Conservation (phyloP, 2,888 invertebrate genomes). For the Hyposoter didymator region DNA sequence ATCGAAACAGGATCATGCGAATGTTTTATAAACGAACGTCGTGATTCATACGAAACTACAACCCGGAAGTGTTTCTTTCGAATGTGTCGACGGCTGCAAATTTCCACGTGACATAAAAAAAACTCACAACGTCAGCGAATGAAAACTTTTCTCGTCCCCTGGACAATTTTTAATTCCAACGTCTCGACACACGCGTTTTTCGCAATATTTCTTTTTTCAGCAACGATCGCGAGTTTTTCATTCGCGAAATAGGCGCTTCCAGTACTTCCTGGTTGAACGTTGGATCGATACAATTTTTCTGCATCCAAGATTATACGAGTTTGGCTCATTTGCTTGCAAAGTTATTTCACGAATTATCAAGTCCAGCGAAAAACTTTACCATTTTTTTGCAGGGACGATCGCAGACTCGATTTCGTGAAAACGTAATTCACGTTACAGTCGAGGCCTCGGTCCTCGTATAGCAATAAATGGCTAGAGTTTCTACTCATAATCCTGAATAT, state of each 20-base stretch:
- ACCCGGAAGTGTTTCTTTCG: not conserved
- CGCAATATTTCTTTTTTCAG: conserved; percentile 36
- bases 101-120: conserved; percentile 22
- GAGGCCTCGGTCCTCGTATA: not conserved
- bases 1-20: not conserved
- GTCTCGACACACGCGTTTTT: not conserved
- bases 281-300: conserved; percentile 12
- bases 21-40: not conserved
- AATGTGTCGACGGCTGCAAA: not conserved
- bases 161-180: not conserved
- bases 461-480: too few relatives aligned
- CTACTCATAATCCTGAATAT: not conserved
- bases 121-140: conserved; percentile 18
- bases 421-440: not conserved
- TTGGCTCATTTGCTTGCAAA: not conserved
- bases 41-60: not conserved
- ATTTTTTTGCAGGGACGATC: not conserved
- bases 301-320: not conserved
- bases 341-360: not conserved
- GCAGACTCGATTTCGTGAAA: not conserved
- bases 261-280: conserved; percentile 43
- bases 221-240: conserved; percentile 46
- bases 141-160: not conserved
- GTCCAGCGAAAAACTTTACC: not conserved
- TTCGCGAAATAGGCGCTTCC: conserved; percentile 48